These are phyloP conservation scores for Micronycteris hirsuta DNA, from an alignment of 2,113 vertebrate species.

Conservation along the genomic window DNA sequence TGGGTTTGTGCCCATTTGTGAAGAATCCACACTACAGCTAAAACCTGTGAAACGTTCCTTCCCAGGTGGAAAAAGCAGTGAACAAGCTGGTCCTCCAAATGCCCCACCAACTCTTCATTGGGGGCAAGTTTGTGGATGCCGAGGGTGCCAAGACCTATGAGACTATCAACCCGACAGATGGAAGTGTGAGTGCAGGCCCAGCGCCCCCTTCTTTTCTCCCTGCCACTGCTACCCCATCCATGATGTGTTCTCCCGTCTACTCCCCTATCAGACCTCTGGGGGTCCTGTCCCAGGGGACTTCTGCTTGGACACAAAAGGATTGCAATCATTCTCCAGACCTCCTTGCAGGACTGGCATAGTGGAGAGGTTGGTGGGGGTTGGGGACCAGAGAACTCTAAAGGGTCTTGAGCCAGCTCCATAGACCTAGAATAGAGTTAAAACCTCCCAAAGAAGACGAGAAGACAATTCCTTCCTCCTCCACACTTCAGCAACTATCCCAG, in stretches of 20 bases:
- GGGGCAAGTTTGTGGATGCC: conserved; percentile 82
- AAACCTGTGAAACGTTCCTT: not conserved
- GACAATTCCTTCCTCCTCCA: not conserved
- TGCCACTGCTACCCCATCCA: too few relatives aligned
- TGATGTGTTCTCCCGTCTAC: not conserved
- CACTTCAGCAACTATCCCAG: too few relatives aligned
- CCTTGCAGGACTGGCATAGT: not conserved
- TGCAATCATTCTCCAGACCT: not conserved
- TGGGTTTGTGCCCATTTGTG: too few relatives aligned
- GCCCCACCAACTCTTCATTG: conserved; percentile 89
- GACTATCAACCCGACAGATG: conserved; percentile 86
- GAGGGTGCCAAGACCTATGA: conserved; percentile 83
- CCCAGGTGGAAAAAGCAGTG: conserved; percentile 79
- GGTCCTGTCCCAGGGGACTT: too few relatives aligned
- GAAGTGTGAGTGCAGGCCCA: conserved; percentile 82
- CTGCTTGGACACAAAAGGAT: not conserved
- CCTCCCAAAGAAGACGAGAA: not conserved
- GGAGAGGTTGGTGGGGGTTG: rapidly evolving
- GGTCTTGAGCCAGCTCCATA: not conserved
- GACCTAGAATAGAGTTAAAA: not conserved
- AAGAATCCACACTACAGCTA: not conserved
- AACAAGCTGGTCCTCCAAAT: conserved; percentile 86
- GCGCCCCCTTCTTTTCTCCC: rapidly evolving
- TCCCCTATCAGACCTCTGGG: not conserved
- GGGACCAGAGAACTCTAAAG: not conserved